phyloP scores from a whole-genome alignment of 2,113 vertebrate genomes.

The Strix uralensis region DNA sequence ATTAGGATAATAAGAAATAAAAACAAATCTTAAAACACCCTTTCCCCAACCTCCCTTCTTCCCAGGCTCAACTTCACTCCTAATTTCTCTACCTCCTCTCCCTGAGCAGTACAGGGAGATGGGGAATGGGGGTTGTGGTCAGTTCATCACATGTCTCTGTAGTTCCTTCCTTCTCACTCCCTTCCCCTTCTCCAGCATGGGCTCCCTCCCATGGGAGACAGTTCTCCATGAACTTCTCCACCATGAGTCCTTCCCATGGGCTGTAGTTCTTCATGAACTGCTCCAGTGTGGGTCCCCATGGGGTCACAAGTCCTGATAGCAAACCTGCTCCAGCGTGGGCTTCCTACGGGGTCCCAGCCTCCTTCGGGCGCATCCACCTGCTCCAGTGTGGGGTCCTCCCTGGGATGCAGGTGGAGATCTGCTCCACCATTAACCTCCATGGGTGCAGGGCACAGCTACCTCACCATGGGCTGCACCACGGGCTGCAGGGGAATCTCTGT shows the following conservation, averaged over 20 bases:
- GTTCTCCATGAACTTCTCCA: neutral
- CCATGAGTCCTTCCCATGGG: fast-evolving
- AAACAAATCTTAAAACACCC: neutral
- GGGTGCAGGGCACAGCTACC: neutral
- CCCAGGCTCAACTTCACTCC: neutral
- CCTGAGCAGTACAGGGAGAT: fast-evolving
- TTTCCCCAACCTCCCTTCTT: neutral
- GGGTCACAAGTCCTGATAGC: neutral
- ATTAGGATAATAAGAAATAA: neutral
- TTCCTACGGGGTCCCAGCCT: neutral
- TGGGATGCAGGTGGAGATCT: neutral
- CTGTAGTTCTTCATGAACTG: neutral
- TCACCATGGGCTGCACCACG: fast-evolving
- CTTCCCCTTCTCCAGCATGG: fast-evolving
- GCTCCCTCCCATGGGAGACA: neutral
- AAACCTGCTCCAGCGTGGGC: neutral
- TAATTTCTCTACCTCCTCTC: neutral
- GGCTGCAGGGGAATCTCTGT: neutral
- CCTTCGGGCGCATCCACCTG: no score
- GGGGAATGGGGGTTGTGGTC: neutral
- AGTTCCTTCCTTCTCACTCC: neutral
- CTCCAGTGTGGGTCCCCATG: no score
- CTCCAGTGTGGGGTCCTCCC: neutral
- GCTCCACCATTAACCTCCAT: neutral
- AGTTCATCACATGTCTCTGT: neutral